phyloP scores from a whole-genome alignment of 2,113 vertebrate species.

The Okapia johnstoni region DNA sequence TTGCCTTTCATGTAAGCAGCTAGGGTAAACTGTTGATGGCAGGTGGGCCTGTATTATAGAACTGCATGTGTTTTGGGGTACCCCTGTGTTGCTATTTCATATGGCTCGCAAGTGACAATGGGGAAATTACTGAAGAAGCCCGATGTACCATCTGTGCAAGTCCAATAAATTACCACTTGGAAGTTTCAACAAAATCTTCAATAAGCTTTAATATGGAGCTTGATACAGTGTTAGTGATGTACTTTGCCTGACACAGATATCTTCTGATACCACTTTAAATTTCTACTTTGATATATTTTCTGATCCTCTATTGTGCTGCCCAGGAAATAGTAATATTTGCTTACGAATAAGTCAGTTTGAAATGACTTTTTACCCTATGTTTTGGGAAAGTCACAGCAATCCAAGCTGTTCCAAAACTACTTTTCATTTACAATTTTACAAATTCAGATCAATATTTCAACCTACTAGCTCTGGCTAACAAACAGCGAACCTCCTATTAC shows the following conservation, averaged over 20 bases:
- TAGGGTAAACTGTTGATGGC: neutral
- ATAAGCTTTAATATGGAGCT: neutral
- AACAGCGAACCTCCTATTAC: neutral
- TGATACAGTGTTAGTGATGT: neutral
- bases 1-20: neutral
- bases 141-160: neutral
- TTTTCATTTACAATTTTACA: neutral
- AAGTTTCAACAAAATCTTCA: conserved; percentile 43
- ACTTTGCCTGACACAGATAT: neutral
- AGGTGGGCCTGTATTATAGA: neutral
- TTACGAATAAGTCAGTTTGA: neutral
- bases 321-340: neutral
- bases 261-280: conserved; percentile 3
- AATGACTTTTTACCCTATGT: conserved; percentile 2
- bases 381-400: conserved; percentile 5
- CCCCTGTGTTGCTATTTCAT: neutral
- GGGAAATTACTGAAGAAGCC: neutral
- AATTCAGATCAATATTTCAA: conserved; percentile 20
- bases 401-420: neutral
- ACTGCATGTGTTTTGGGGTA: neutral
- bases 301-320: neutral
- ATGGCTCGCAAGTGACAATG: neutral
- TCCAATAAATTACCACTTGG: neutral
- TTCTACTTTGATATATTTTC: neutral
- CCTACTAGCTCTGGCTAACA: neutral